phyloP scores from a whole-genome alignment of 2,888 invertebrate genomes.

The Nemapogon koenigi region DNA sequence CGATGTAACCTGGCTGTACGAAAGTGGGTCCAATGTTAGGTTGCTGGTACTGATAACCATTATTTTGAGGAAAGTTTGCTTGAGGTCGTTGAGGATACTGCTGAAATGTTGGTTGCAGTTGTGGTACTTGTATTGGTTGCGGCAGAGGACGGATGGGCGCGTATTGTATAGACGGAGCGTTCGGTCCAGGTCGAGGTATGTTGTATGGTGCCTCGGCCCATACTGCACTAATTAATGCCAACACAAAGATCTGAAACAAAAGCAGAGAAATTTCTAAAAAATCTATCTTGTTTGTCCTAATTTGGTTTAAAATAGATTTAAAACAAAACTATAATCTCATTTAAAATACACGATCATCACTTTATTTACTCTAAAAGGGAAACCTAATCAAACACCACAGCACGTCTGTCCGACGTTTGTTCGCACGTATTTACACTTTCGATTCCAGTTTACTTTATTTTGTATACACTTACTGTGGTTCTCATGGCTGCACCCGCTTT shows the following conservation, averaged over 20 bases:
- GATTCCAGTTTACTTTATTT: constrained; percentile 1
- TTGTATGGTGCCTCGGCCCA: constrained; percentile 50
- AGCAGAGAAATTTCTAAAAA: too few relatives aligned
- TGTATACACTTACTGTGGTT: constrained; percentile 46
- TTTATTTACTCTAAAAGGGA: too few relatives aligned
- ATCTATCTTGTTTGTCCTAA: too few relatives aligned
- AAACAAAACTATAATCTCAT: too few relatives aligned
- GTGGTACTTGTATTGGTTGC: constrained; percentile 13
- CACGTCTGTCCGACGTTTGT: too few relatives aligned
- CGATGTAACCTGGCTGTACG: constrained; percentile 17
- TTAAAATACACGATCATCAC: too few relatives aligned
- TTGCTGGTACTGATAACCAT: constrained; percentile 29
- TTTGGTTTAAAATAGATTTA: too few relatives aligned
- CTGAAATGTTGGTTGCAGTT: constrained; percentile 16
- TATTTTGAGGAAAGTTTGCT: constrained; percentile 19
- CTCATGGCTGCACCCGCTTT: constrained; percentile 39
- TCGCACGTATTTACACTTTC: too few relatives aligned
- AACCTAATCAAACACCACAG: too few relatives aligned
- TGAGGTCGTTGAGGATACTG: constrained; percentile 20
- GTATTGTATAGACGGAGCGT: constrained; percentile 33
- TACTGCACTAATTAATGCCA: constrained; percentile 38
- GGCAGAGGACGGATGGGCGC: constrained; percentile 24
- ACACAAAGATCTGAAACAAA: constrained; percentile 37
- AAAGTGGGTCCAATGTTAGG: constrained; percentile 23
- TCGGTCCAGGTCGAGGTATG: constrained; percentile 36